Evolutionary conservation across 2,113 vertebrate genomes (phyloP), one percentile per base, ranked within the genome.

Genomic region (Actinemys pallida): DNA sequence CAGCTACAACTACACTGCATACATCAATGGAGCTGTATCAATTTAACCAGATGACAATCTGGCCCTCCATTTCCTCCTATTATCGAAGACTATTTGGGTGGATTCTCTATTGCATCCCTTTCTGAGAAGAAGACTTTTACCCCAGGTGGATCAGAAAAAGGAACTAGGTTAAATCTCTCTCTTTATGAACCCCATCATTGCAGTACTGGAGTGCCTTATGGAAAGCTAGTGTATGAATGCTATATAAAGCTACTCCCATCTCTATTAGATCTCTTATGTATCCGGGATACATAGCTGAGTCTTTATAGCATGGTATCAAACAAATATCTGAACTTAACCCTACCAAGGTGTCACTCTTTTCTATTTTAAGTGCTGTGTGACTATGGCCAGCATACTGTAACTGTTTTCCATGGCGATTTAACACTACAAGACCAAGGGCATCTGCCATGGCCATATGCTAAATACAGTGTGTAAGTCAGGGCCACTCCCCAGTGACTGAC

Each of bases 291-390:
- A 65, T 11, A 65, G 62, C 35, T 65, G 31, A 65, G 49, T 86
- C 95, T 91, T 93, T 82, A 72, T 90, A 95, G 81, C 87, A 53
- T 78, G 85, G 95, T 93, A 91, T 90, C 90, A 96, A 95, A 89
- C 83, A 94, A 95, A 62, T 53, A 89, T 92, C 92, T 95, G 90
- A 95, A 69, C 94, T 83, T 78, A 35, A 95, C 90, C 72, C 56
- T 72, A 97, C 92, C 97, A 96, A 25, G 95, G 93, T 76, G 72
- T 29, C 81, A 89, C 86, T 97, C 95, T 56, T 96, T 96, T 93
- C 96, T 97, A 97, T 97, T 97, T 97, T 96, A 93, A 89, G 92
- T 83, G 72, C 92, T 97, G 39, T 95, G 92, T 96, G 97, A 96
- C 92, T 78, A 92, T 87, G 96, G 90, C 76, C 92, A 90, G 90